phyloP scores from a whole-genome alignment of 2,797 vertebrate genomes.

The Netta rufina region DNA sequence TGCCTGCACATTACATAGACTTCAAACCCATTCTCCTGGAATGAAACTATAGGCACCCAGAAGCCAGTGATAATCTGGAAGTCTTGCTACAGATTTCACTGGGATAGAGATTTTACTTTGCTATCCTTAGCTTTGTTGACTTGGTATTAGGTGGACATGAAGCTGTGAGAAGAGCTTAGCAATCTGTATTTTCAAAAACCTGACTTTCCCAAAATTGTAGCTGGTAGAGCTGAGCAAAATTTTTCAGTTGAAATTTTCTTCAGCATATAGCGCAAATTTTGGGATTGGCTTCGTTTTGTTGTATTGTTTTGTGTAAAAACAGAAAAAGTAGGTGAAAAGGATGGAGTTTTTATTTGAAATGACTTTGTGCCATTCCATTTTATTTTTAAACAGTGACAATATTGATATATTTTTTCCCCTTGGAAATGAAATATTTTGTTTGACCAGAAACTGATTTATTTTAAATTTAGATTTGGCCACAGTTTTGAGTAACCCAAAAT shows the following conservation, averaged over 20 bases:
- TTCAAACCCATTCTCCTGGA: not conserved
- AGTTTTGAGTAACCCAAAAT: not conserved
- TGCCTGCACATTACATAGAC: not conserved
- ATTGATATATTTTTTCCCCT: not conserved
- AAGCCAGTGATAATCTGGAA: not conserved
- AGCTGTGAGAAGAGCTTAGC: not conserved
- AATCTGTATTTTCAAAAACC: not conserved
- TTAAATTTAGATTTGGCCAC: not conserved
- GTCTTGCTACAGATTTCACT: not conserved
- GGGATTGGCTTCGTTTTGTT: not conserved
- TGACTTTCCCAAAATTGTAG: not conserved
- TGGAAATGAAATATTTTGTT: slow-evolving; percentile 8
- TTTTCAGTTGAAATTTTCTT: not conserved
- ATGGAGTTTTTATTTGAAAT: not conserved
- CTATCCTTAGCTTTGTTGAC: not conserved
- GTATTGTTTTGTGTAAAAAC: not conserved
- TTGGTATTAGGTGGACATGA: not conserved
- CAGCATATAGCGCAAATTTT: not conserved
- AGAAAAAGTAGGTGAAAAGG: not conserved
- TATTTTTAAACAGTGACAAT: not conserved
- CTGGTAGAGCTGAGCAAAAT: not conserved
- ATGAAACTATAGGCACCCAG: not conserved
- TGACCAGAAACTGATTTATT: not conserved
- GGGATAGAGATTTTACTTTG: not conserved
- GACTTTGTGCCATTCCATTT: not conserved